Evolutionary conservation across 1,140 invertebrate genomes (phyloP).

Genomic region (Pseudomyrmex concolor): DNA sequence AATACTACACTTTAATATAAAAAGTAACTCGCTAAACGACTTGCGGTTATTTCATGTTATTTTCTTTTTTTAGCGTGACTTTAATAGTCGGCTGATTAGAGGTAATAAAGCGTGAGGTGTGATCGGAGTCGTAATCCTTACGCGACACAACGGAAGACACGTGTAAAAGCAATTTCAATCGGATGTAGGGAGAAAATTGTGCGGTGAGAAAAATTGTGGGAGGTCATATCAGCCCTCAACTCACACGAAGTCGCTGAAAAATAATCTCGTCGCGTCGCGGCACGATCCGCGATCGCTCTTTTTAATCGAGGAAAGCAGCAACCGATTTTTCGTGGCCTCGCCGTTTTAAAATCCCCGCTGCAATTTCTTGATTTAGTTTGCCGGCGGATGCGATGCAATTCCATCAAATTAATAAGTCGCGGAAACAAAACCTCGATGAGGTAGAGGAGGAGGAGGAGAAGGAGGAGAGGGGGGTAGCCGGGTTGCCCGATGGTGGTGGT

Average conservation of each 20-base stretch:
- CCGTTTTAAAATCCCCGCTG: slow-evolving; percentile 57
- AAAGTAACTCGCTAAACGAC: slow-evolving; percentile 15
- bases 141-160: slow-evolving; percentile 48
- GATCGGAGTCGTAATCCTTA: slow-evolving; percentile 41
- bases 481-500: slow-evolving; percentile 72
- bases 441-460: slow-evolving; percentile 40
- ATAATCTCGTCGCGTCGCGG: slow-evolving; percentile 44
- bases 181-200: slow-evolving; percentile 37
- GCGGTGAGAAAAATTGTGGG: slow-evolving; percentile 50
- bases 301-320: slow-evolving; percentile 47
- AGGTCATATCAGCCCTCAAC: slow-evolving; percentile 16
- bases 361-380: slow-evolving; percentile 58
- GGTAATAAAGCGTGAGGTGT: slow-evolving; percentile 48
- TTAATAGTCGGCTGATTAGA: slow-evolving; percentile 53
- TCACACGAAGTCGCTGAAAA: slow-evolving; percentile 50
- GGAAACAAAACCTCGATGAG: slow-evolving; percentile 79
- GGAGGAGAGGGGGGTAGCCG: slow-evolving; percentile 54
- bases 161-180: slow-evolving; percentile 57
- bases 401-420: slow-evolving; percentile 85
- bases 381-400: slow-evolving; percentile 61
- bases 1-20: slow-evolving; percentile 22
- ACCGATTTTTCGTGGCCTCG: slow-evolving; percentile 59
- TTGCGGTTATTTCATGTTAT: slow-evolving; percentile 38
- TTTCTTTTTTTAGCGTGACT: slow-evolving; percentile 16
- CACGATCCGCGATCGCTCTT: slow-evolving; percentile 31